Percentiles rank a stretch among this genome's conserved stretches.
phyloP scores from a whole-genome alignment of 2,888 invertebrate species.

The Colostygia pectinataria region DNA sequence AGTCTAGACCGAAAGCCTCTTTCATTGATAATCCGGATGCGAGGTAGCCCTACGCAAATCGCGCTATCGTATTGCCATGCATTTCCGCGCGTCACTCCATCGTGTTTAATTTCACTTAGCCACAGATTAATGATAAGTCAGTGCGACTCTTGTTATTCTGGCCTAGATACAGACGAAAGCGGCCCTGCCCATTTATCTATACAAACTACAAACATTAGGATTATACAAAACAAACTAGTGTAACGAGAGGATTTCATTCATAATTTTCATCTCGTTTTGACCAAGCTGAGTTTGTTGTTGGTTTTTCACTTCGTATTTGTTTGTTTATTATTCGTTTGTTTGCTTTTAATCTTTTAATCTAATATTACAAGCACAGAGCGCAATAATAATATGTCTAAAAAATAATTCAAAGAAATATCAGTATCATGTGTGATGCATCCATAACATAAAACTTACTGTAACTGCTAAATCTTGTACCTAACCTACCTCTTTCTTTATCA shows the following conservation, averaged over 20 bases:
- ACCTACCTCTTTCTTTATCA: too few relatives aligned
- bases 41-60: slow-evolving; percentile 23
- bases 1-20: slow-evolving; percentile 2
- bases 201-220: slow-evolving; percentile 22
- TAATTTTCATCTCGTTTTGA: slow-evolving; percentile 9
- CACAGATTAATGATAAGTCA: slow-evolving; percentile 29
- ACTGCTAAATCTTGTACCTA: too few relatives aligned
- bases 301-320: too few relatives aligned
- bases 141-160: slow-evolving; percentile 54
- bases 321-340: too few relatives aligned
- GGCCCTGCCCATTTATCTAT: slow-evolving; percentile 62
- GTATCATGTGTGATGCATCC: background rate
- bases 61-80: slow-evolving; percentile 31
- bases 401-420: slow-evolving; percentile 20
- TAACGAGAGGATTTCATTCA: slow-evolving; percentile 23
- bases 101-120: slow-evolving; percentile 57
- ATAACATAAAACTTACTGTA: too few relatives aligned
- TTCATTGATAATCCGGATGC: slow-evolving; percentile 14
- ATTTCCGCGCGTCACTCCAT: slow-evolving; percentile 43
- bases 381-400: too few relatives aligned
- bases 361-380: too few relatives aligned
- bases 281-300: too few relatives aligned
- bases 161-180: slow-evolving; percentile 65
- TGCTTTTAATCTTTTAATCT: too few relatives aligned
- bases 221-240: slow-evolving; percentile 24